Conservation (phyloP, 1,140 invertebrate genomes). For the Caenorhabditis briggsae region DNA sequence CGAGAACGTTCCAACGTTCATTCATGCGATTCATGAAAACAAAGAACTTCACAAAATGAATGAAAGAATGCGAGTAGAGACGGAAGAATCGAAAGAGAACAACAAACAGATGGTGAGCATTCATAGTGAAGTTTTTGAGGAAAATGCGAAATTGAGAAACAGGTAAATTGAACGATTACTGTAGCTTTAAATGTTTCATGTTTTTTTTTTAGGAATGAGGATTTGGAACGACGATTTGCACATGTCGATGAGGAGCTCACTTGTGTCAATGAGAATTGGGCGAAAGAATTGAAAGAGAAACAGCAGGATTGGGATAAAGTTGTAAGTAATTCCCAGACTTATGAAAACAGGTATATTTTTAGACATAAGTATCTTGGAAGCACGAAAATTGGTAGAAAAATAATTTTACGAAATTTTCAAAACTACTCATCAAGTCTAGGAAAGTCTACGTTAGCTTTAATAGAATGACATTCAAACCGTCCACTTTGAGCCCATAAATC, state of each 20-base stretch:
- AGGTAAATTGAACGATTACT: conserved; percentile 14
- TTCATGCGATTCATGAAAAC: conserved; percentile 48
- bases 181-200: too few species aligned
- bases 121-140: conserved; percentile 22
- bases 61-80: conserved; percentile 7
- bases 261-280: conserved; percentile 61
- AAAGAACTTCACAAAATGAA: conserved; percentile 45
- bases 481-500: too few species aligned
- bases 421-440: too few species aligned
- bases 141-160: conserved; percentile 51
- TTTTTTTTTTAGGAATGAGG: too few species aligned
- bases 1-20: conserved; percentile 57
- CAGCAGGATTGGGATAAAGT: conserved; percentile 58
- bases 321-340: too few species aligned
- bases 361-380: too few species aligned
- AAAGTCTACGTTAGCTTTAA: too few species aligned
- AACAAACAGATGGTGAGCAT: conserved; percentile 41
- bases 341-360: too few species aligned
- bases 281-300: conserved; percentile 48
- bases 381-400: too few species aligned
- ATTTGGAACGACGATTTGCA: conserved; percentile 56
- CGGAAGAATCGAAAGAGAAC: conserved; percentile 19
- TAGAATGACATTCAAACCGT: too few species aligned
- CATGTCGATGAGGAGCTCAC: conserved; percentile 56
- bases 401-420: too few species aligned